These are phyloP conservation scores for Merluccius polli DNA, from an alignment of 2,797 vertebrate species.

Conservation along the genomic window DNA sequence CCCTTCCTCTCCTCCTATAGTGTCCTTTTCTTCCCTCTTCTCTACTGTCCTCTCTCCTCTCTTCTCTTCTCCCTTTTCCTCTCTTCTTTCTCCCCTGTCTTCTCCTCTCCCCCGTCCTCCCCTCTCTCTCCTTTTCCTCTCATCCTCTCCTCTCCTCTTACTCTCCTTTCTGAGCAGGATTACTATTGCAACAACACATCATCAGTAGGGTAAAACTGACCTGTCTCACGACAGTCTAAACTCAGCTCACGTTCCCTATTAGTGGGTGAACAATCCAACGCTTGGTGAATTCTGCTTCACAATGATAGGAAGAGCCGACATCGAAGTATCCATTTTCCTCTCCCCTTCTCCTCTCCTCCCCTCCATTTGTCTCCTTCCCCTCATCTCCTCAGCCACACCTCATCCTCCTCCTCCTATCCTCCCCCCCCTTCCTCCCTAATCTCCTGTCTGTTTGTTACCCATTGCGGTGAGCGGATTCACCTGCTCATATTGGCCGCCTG, in stretches of 20 bases:
- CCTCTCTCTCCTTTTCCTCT: conserved; percentile 17
- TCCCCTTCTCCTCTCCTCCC: background rate
- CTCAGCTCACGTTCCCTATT: too few species aligned
- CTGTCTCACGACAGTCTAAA: too few species aligned
- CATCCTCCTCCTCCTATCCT: background rate
- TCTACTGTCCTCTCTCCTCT: conserved; percentile 21
- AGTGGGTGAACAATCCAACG: too few species aligned
- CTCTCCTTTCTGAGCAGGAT: too few species aligned
- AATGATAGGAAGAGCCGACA: too few species aligned
- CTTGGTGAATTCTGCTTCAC: too few species aligned
- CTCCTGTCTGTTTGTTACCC: background rate
- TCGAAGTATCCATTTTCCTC: too few species aligned
- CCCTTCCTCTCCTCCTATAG: conserved; percentile 3
- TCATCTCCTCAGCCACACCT: conserved; percentile 8
- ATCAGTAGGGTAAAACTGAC: too few species aligned
- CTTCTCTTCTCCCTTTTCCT: background rate
- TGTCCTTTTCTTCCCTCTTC: conserved; percentile 29
- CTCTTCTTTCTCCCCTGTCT: background rate
- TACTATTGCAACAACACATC: too few species aligned
- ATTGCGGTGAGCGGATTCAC: conserved; percentile 50
- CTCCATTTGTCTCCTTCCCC: background rate
- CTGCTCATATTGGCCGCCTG: conserved; percentile 55
- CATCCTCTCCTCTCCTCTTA: too few species aligned
- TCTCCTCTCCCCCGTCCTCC: background rate
- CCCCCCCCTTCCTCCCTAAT: background rate